These are phyloP conservation scores for Nephrocerus scutellatus DNA, from an alignment of 2,888 invertebrate species.

Conservation along the genomic window DNA sequence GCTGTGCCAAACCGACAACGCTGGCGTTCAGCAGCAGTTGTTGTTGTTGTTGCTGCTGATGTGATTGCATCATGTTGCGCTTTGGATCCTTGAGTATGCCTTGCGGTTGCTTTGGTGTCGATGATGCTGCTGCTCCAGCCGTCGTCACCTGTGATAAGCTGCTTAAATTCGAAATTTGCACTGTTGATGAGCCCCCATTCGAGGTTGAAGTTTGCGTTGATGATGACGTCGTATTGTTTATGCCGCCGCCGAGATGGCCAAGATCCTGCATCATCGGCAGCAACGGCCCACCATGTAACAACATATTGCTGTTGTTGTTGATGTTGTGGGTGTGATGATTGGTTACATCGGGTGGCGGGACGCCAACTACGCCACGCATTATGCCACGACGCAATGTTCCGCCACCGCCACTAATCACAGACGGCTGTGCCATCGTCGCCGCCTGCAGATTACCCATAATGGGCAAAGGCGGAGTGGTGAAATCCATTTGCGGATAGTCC, in stretches of 20 bases:
- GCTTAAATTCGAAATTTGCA: slow-evolving; percentile 27
- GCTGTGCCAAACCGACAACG: slow-evolving; percentile 29
- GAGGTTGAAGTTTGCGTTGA: slow-evolving; percentile 42
- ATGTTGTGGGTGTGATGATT: slow-evolving; percentile 43
- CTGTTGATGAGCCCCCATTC: slow-evolving; percentile 39
- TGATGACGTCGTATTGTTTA: slow-evolving; percentile 39
- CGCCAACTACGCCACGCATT: slow-evolving; percentile 41
- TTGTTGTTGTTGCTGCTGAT: slow-evolving; percentile 53
- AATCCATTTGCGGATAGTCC: slow-evolving; percentile 47
- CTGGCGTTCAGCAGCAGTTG: slow-evolving; percentile 45
- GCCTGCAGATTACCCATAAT: slow-evolving; percentile 42
- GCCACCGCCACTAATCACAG: slow-evolving; percentile 33
- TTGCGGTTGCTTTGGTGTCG: slow-evolving; percentile 53
- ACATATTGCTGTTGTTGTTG: slow-evolving; percentile 26
- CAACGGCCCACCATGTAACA: too few species aligned
- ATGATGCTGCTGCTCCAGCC: too few species aligned
- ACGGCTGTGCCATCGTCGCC: slow-evolving; percentile 36
- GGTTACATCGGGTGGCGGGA: slow-evolving; percentile 46
- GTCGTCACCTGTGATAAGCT: slow-evolving; percentile 26
- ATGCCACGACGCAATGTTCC: slow-evolving; percentile 43
- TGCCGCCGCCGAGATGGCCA: slow-evolving; percentile 38
- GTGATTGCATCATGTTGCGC: slow-evolving; percentile 52
- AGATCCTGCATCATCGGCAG: slow-evolving; percentile 39
- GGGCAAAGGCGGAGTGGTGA: slow-evolving; percentile 38
- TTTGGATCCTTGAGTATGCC: slow-evolving; percentile 59